A percentile compares a stretch with the other conserved stretches of the same genome.
Conservation (phyloP, 2,888 invertebrate genomes). For the Rosalia funebris region DNA sequence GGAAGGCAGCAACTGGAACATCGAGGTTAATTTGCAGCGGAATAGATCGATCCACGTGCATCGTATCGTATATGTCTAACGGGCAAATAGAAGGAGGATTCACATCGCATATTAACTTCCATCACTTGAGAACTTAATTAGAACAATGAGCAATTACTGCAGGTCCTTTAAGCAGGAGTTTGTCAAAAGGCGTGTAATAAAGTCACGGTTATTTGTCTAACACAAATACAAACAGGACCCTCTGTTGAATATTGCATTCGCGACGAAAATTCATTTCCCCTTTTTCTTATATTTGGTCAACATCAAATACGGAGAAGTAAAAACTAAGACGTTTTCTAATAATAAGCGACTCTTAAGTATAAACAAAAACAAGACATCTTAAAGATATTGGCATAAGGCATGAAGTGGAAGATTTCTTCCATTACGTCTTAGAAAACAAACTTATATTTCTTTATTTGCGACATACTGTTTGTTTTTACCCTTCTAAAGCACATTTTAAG, state of each 20-base stretch:
- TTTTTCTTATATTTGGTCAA: background rate
- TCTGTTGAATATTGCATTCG: background rate
- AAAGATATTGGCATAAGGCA: too few relatives aligned
- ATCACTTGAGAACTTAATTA: constrained; percentile 40
- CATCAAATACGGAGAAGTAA: too few relatives aligned
- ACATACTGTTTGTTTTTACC: too few relatives aligned
- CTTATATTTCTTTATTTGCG: too few relatives aligned
- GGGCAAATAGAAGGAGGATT: background rate
- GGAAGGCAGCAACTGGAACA: constrained; percentile 11
- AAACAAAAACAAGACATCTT: too few relatives aligned
- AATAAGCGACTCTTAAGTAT: too few relatives aligned
- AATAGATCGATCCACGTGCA: constrained; percentile 14
- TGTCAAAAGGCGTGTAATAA: constrained; percentile 46
- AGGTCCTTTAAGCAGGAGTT: constrained; percentile 40
- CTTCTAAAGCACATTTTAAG: too few relatives aligned
- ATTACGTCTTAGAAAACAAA: too few relatives aligned
- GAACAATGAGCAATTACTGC: constrained; percentile 43
- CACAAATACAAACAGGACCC: background rate
- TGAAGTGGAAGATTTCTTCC: too few relatives aligned
- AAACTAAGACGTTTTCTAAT: too few relatives aligned
- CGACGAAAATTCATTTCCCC: background rate
- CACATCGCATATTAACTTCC: constrained; percentile 31
- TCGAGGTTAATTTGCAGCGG: constrained; percentile 22
- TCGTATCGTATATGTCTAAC: constrained; percentile 7
- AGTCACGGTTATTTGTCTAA: constrained; percentile 37